Base-by-base conservation (phyloP, 1,140 invertebrate species). In the Nasonia longicornis region DNA sequence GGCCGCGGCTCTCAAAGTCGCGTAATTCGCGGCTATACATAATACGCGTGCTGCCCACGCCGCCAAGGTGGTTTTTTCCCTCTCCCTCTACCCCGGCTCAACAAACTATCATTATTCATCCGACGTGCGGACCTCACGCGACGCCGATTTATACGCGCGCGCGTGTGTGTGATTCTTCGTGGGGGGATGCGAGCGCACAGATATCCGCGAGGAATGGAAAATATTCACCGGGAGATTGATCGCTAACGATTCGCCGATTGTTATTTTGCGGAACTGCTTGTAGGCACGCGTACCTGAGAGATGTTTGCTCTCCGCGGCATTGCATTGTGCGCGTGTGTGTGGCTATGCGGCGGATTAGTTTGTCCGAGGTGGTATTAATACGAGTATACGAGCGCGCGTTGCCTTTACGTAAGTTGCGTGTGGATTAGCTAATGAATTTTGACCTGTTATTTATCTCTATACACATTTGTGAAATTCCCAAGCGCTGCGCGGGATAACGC, bases 31-130 rank as follows among this genome's bases (percentile, higher is more conserved):
- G n/a, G 38, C 77, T 31, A n/a, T 52, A 52, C 4, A 52, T 20
- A 52, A n/a, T n/a, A 70, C 22, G 10, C 29, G 22, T n/a, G 35
- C 70, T 29, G 10, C n/a, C 20, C 58, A 83, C 84, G 84, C 84
- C 10, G 64, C 64, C 45, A 16, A 52, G 20, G 20, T 58, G 3
- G 52, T 31, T 58, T 45, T 29, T 63, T 45, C 67, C 80, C 63
- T 85, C 77, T 38, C 67, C 80, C 80, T 78, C 31, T 10, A n/a
- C 26, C 11, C 20, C 35, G 12, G 0, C 66, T 48, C 81, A n/a
- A 35, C 38, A 84, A 84, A 85, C 85, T 86, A 85, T 85, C 83
- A 86, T 86, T 86, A 86, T 86, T 85, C 85, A 86, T 86, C 84
- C 83, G 84, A 85, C 83, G 83, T 84, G 83, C 84, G 74, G 85